These are phyloP conservation scores for Natrix natrix DNA, from an alignment of 2,797 vertebrate species.

Conservation along the genomic window DNA sequence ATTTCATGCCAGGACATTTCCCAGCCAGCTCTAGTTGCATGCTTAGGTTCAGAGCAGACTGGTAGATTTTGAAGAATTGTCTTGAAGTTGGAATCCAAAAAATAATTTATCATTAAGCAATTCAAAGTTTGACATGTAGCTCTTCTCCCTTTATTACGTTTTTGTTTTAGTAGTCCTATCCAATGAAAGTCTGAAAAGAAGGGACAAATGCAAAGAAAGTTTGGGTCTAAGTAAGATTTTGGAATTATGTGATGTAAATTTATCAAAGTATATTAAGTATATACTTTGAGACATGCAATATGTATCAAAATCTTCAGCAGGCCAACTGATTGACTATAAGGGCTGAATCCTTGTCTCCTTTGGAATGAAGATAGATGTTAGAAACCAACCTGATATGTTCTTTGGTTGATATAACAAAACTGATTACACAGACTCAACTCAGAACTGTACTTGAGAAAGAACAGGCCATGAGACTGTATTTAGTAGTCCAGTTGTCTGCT, in stretches of 20 bases:
- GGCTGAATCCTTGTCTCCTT: not conserved
- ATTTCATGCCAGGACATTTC: not conserved
- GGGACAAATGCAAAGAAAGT: not conserved
- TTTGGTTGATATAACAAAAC: slow-evolving; percentile 22
- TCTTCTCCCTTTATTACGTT: not conserved
- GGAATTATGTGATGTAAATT: not conserved
- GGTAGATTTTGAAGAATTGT: not conserved
- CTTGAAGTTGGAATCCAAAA: not conserved
- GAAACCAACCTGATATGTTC: not conserved
- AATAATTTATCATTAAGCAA: not conserved
- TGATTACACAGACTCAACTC: not conserved
- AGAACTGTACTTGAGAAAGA: slow-evolving; percentile 8
- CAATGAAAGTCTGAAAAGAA: not conserved
- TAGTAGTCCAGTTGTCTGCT: slow-evolving; percentile 34
- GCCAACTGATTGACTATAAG: not conserved
- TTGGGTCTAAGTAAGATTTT: not conserved
- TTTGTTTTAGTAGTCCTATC: not conserved
- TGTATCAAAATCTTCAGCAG: not conserved
- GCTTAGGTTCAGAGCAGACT: not conserved
- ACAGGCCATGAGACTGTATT: slow-evolving; percentile 45
- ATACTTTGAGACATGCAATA: not conserved
- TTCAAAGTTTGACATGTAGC: not conserved
- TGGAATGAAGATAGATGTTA: not conserved
- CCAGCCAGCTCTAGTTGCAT: not conserved
- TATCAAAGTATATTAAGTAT: not conserved